A percentile compares a stretch with the other conserved stretches of the same genome.
phyloP scores from a whole-genome alignment of 2,113 vertebrate genomes.

The Corythornis cristatus region DNA sequence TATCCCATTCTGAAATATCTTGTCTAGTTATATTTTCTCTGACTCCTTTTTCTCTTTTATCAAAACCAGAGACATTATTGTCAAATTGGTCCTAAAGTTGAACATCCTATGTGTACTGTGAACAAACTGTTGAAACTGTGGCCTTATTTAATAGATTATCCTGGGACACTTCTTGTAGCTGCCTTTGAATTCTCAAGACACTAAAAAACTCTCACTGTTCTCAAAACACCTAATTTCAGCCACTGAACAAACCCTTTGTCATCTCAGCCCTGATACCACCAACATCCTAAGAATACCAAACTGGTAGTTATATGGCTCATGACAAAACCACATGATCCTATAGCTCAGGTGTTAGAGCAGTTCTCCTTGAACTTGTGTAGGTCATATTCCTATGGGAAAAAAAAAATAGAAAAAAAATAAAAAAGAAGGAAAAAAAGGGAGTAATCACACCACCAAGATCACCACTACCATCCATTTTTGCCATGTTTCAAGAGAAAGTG shows the following conservation, averaged over 20 bases:
- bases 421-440: background rate
- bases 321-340: fast-evolving
- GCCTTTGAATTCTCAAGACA: background rate
- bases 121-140: background rate
- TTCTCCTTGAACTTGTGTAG: background rate
- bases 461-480: background rate
- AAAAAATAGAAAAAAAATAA: too few species aligned
- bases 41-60: background rate
- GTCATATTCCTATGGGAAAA: background rate
- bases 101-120: background rate
- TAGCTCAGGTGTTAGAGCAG: background rate
- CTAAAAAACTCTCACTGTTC: background rate
- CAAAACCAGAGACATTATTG: background rate
- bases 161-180: background rate
- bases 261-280: background rate
- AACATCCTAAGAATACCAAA: background rate
- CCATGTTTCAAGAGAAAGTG: background rate
- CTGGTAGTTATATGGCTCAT: background rate
- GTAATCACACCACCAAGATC: background rate
- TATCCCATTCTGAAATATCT: background rate
- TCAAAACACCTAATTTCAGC: background rate
- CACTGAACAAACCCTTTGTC: background rate
- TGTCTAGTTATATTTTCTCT: background rate
- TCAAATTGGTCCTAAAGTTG: background rate
- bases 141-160: background rate